These are phyloP conservation scores for Amphilophus citrinellus DNA, from an alignment of 2,113 vertebrate genomes.

Conservation along the genomic window DNA sequence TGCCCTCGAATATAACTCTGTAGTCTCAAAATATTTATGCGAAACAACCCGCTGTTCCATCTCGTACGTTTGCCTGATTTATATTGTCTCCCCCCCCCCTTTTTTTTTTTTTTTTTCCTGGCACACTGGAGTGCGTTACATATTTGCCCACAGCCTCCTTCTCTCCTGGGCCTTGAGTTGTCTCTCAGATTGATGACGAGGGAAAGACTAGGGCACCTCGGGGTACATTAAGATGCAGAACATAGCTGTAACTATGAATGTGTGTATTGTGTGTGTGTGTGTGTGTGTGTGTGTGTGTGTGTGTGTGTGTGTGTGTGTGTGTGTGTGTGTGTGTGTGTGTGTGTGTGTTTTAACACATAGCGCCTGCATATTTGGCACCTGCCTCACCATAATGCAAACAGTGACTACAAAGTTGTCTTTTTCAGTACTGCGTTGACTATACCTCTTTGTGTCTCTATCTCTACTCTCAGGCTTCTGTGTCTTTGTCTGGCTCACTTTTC, in stretches of 20 bases:
- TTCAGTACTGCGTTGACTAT: slow-evolving; percentile 11
- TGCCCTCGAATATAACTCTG: slow-evolving; percentile 32
- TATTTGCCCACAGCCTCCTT: slow-evolving; percentile 45
- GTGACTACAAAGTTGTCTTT: slow-evolving; percentile 21
- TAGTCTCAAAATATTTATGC: slow-evolving; percentile 33
- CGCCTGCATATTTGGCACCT: slow-evolving; percentile 37
- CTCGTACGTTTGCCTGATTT: slow-evolving; percentile 45
- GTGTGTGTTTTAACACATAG: slow-evolving; percentile 22
- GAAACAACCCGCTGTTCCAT: slow-evolving; percentile 24
- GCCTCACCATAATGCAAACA: slow-evolving; percentile 34
- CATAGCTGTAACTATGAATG: slow-evolving; percentile 45
- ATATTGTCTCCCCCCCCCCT: background rate
- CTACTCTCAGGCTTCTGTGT: slow-evolving; percentile 33
- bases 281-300: slow-evolving; percentile 41
- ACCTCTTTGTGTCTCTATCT: slow-evolving; percentile 69
- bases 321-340: slow-evolving; percentile 40
- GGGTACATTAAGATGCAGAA: slow-evolving; percentile 69
- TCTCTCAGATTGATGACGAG: slow-evolving; percentile 77
- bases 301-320: slow-evolving; percentile 22
- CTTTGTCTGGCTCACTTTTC: slow-evolving; percentile 72
- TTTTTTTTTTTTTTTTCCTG: background rate
- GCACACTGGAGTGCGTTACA: slow-evolving; percentile 31
- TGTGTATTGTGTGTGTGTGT: slow-evolving; percentile 28
- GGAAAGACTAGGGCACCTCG: slow-evolving; percentile 56
- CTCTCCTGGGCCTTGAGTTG: slow-evolving; percentile 68